phyloP scores from a whole-genome alignment of 37 sponge, comb jelly and placozoan species.

The Chondrosia reniformis region DNA sequence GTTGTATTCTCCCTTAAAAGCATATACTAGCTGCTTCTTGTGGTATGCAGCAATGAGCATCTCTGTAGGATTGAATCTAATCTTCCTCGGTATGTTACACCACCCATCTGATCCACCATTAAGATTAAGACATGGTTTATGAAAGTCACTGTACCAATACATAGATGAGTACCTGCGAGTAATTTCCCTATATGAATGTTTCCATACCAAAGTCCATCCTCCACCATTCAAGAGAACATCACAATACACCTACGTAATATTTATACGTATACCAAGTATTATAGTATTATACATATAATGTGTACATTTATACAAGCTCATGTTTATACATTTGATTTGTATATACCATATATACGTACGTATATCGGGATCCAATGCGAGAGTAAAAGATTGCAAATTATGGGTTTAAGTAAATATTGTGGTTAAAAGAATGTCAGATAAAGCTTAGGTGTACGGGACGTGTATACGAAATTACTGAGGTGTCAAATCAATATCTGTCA shows the following conservation, averaged over 20 bases:
- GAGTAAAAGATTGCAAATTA: no score
- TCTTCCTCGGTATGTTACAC: slow-evolving; percentile 17
- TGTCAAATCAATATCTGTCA: no score
- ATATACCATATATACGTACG: no score
- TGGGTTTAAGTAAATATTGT: no score
- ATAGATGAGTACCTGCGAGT: not conserved
- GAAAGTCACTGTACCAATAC: not conserved
- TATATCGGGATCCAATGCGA: no score
- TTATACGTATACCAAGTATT: no score
- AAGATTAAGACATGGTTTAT: not conserved
- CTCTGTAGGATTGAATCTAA: slow-evolving; percentile 9
- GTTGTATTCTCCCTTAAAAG: slow-evolving; percentile 22
- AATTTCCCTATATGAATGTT: not conserved
- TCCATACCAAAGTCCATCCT: slow-evolving; percentile 13
- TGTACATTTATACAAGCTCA: no score
- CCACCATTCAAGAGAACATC: not conserved
- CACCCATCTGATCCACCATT: not conserved
- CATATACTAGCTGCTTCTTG: slow-evolving; percentile 12
- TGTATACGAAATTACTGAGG: no score
- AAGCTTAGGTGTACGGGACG: no score
- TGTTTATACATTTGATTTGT: no score
- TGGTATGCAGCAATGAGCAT: slow-evolving; percentile 25
- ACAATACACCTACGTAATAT: slow-evolving; percentile 14
- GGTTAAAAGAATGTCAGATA: no score
- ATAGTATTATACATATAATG: no score